Conservation (phyloP, 1,140 invertebrate genomes). For the Lepidostoma basale region DNA sequence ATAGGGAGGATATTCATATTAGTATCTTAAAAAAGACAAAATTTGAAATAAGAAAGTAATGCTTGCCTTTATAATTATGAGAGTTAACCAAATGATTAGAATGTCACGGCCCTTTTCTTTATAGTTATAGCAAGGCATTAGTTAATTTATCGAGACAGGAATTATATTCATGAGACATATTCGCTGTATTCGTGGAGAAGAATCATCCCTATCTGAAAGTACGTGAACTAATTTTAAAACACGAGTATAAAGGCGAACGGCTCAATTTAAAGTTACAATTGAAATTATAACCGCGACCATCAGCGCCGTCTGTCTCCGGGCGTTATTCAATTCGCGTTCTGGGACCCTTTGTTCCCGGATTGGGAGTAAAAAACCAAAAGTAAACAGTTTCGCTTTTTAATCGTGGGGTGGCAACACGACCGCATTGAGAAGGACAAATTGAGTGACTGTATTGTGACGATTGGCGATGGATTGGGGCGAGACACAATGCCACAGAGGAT, state of each 20-base stretch:
- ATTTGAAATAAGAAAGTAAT: too few relatives aligned
- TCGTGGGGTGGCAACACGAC: background rate
- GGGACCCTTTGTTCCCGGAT: background rate
- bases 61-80: too few relatives aligned
- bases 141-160: too few relatives aligned
- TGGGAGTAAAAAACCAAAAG: background rate
- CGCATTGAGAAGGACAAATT: slow-evolving; percentile 4
- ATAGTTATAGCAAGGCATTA: too few relatives aligned
- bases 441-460: slow-evolving; percentile 7
- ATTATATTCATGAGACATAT: background rate
- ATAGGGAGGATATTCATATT: too few relatives aligned
- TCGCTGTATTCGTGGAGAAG: background rate
- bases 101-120: too few relatives aligned
- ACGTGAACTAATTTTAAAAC: background rate
- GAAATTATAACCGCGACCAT: background rate
- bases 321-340: background rate
- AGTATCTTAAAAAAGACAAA: too few relatives aligned
- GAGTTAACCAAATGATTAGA: too few relatives aligned
- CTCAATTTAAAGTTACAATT: background rate
- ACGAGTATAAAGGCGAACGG: background rate
- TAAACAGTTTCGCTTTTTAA: slow-evolving; percentile 14
- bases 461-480: background rate
- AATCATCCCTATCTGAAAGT: background rate
- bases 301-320: background rate
- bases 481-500: background rate